Percentiles rank a stretch among this genome's conserved stretches.
phyloP scores from a whole-genome alignment of 92 coral and sea anemone species.

The Palythoa caribaeorum region DNA sequence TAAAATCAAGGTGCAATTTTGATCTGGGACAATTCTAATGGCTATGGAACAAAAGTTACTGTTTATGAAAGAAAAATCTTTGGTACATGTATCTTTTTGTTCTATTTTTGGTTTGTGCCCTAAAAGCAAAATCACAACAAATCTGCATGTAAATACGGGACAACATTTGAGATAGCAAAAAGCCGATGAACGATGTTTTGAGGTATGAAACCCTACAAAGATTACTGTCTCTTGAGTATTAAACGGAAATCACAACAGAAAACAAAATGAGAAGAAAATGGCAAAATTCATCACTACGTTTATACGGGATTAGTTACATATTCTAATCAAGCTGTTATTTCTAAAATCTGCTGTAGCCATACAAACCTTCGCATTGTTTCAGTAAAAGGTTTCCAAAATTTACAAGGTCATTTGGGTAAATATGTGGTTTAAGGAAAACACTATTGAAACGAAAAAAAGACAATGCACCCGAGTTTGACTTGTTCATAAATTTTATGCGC shows the following conservation, averaged over 20 bases:
- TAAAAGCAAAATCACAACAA: neutral
- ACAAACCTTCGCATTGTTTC: neutral
- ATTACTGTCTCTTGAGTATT: neutral
- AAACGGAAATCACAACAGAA: neutral
- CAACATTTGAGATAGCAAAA: neutral
- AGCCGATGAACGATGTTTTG: neutral
- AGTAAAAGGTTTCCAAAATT: neutral
- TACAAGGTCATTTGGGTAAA: neutral
- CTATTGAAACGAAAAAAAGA: neutral
- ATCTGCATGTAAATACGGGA: neutral
- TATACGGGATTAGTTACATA: neutral
- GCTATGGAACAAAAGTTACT: neutral
- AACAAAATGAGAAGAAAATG: neutral
- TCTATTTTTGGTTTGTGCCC: neutral
- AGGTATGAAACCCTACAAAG: neutral
- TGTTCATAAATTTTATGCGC: conserved; percentile 1
- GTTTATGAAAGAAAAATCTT: neutral
- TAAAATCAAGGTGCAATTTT: neutral
- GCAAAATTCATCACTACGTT: neutral
- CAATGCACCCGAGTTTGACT: neutral
- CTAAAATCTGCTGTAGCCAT: neutral
- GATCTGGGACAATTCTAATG: neutral
- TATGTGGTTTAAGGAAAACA: neutral
- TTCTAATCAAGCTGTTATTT: neutral
- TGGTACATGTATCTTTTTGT: neutral